Evolutionary conservation across 2,113 vertebrate genomes (phyloP).

Genomic region (Narcine bancroftii): DNA sequence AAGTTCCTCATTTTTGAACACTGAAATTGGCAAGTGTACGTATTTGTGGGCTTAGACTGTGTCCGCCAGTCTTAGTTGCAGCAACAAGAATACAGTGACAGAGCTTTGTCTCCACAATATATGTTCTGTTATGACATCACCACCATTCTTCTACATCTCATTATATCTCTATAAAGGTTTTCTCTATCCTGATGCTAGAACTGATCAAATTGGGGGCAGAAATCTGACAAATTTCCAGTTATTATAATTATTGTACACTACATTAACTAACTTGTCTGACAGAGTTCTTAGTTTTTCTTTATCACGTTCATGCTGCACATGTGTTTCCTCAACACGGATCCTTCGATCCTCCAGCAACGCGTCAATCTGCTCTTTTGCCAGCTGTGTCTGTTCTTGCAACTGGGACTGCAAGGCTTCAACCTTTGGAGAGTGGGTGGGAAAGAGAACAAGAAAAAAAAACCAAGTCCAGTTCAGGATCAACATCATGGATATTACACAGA

Average conservation of each 20-base stretch:
- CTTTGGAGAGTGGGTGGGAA: constrained; percentile 49
- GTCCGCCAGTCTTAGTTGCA: too few species aligned
- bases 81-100: too few species aligned
- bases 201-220: neutral
- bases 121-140: neutral
- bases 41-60: too few species aligned
- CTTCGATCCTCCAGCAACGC: constrained; percentile 74
- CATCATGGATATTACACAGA: neutral
- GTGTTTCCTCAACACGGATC: constrained; percentile 71
- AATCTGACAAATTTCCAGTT: neutral
- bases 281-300: constrained; percentile 66
- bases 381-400: constrained; percentile 77
- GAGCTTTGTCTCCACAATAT: neutral
- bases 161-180: neutral
- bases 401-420: constrained; percentile 90
- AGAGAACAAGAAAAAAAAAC: neutral
- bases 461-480: neutral
- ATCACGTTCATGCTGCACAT: constrained; percentile 70
- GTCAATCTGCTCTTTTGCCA: constrained; percentile 79
- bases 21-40: too few species aligned
- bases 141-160: neutral
- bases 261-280: constrained; percentile 67
- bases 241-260: neutral
- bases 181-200: neutral
- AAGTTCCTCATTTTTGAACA: too few species aligned